Evolutionary conservation across 2,113 vertebrate species (phyloP), one percentile per base, ranked within the genome.

Genomic region (Porphyrio hochstetteri): DNA sequence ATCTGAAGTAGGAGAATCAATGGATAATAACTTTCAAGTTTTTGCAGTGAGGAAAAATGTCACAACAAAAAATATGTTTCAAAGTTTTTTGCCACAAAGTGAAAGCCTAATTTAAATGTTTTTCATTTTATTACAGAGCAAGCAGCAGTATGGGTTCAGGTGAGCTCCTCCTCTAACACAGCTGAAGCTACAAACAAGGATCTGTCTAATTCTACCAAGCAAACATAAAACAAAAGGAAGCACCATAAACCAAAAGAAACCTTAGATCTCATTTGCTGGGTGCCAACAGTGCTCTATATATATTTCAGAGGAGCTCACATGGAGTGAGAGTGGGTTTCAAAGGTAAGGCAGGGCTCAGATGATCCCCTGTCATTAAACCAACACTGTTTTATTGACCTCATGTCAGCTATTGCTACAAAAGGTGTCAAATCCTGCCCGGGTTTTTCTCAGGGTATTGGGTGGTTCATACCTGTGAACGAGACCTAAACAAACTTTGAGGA

Each of bases 181-280:
- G 75, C 50, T 74, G 79, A 96, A 90, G 61, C 11, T 65, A 67
- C 52, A 61, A 40, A 61, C 17, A 63, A 48, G 28, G 82, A 35
- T 23, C 61, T 56, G 38, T 87, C 36, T 79, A 79, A 77, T 5
- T 59, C 57, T n/a, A 57, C 31, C n/a, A 44, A 70, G 50, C 36
- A 65, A 85, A 83, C 46, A 87, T 69, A 90, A 94, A 95, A 24
- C 70, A 92, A 85, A 85, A 56, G 75, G 78, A 68, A 90, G 70
- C 21, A 21, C n/a, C 46, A 74, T 91, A 70, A 95, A 95, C 7
- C 67, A 79, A 84, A 78, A 74, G 67, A 70, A 88, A 59, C 44
- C n/a, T 79, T 68, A 69, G 90, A 69, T 77, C 82, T 88, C 63
- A n/a, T 85, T 64, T 87, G 40, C 6, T 89, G 59, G 56, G 36